These are phyloP conservation scores for Dascillus cervinus DNA, from an alignment of 2,888 invertebrate genomes.

Conservation along the genomic window DNA sequence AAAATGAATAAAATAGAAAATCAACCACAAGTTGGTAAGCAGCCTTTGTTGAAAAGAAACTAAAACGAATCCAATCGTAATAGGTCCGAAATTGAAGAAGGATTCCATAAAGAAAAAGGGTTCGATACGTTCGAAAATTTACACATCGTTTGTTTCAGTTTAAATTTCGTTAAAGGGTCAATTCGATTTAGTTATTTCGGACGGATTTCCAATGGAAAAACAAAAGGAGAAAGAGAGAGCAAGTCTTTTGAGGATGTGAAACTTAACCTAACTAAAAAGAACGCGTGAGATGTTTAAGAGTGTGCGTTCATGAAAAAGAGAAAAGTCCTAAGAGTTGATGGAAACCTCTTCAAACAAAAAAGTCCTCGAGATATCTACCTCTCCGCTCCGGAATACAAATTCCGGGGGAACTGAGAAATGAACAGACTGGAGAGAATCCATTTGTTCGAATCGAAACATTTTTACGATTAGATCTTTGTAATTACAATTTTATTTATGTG, in stretches of 20 bases:
- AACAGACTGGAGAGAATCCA: conserved; percentile 20
- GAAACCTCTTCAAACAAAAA: conserved; percentile 32
- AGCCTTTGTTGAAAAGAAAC: too few species aligned
- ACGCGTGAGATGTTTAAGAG: conserved; percentile 35
- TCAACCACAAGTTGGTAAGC: too few species aligned
- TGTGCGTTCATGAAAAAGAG: conserved; percentile 26
- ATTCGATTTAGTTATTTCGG: conserved; percentile 17
- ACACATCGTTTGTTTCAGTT: conserved; percentile 12
- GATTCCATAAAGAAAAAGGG: too few species aligned
- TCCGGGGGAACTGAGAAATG: conserved; percentile 22
- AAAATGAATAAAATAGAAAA: too few species aligned
- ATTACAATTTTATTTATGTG: conserved; percentile 35
- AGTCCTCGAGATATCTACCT: conserved; percentile 31
- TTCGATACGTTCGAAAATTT: too few species aligned
- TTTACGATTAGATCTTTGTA: conserved; percentile 33
- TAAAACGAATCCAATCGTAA: too few species aligned
- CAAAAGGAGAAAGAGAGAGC: too few species aligned
- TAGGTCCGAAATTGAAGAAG: too few species aligned
- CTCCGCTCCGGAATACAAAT: conserved; percentile 33
- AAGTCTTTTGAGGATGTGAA: conserved; percentile 26
- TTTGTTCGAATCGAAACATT: conserved; percentile 27
- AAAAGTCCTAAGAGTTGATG: conserved; percentile 26
- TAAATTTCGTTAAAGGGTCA: conserved; percentile 13
- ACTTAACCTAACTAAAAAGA: conserved; percentile 30
- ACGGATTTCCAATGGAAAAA: conserved; percentile 18